phyloP scores from a whole-genome alignment of 2,888 invertebrate species.

The Coelogynopora nodosa region DNA sequence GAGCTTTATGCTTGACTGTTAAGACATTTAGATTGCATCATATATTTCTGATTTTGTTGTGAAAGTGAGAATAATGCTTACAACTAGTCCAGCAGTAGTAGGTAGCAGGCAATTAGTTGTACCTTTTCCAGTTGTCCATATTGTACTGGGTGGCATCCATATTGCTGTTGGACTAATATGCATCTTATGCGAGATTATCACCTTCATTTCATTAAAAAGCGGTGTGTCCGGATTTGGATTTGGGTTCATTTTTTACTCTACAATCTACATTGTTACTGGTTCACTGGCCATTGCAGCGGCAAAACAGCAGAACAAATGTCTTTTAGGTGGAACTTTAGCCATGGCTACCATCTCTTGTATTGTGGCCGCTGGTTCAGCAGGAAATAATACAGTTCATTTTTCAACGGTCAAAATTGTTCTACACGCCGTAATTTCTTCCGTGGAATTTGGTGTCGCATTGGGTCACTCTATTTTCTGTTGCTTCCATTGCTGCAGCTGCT shows the following conservation, averaged over 20 bases:
- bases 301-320: neutral
- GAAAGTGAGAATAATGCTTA: neutral
- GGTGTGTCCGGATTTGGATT: neutral
- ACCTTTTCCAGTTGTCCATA: neutral
- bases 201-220: neutral
- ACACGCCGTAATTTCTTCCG: neutral
- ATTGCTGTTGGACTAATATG: neutral
- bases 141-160: neutral
- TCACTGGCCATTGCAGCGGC: neutral
- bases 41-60: too few relatives aligned
- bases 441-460: neutral
- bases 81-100: neutral
- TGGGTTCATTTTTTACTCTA: neutral
- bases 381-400: neutral
- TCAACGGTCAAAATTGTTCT: neutral
- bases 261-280: neutral
- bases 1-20: too few relatives aligned
- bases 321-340: neutral
- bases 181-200: neutral
- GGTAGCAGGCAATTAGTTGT: neutral
- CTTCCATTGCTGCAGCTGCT: neutral
- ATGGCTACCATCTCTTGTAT: neutral
- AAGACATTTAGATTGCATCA: too few relatives aligned
- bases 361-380: neutral
- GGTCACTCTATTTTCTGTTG: neutral